Base-by-base conservation (phyloP, 2,113 vertebrate genomes). In the Rhadina sibilatrix region DNA sequence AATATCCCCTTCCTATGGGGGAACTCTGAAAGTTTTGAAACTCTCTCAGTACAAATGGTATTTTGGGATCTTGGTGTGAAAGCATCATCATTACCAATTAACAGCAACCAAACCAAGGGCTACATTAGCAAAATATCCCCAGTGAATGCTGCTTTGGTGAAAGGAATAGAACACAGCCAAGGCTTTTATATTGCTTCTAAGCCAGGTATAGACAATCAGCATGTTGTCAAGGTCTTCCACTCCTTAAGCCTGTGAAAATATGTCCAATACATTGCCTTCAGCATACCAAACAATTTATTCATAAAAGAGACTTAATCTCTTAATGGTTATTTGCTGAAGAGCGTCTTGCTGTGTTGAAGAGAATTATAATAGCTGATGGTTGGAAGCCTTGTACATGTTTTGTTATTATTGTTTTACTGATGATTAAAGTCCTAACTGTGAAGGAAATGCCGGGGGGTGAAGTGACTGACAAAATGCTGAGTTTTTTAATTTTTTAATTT, bases 351-450 rank as follows among this genome's bases (percentile, higher is more conserved):
- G 82, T 56, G 91, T 63, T 91, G 91, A 96, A 95, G 87, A 93
- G 78, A 91, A 95, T 92, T 68, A 91, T 42, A 79, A 89, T 70
- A 68, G 90, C 35, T 83, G 80, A 93, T 92, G 42, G 56, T 49
- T 96, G 87, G 74, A 80, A 79, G 93, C 80, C 79, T 80, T 68
- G 35, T 89, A 87, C 27, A 20, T 66, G 78, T 91, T 97, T 96
- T 96, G 93, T 86, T 95, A 87, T 50, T 96, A 89, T n/a, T 93
- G 75, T 97, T 97, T 96, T 97, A 89, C 60, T 66, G 84, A 90
- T 85, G 85, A 96, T 93, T 94, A 75, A 93, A 91, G 92, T 78
- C 81, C 85, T 87, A 87, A 30, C 27, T 22, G 5, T 83, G 93
- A 95, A 93, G 74, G 60, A 94, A 95, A 64, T 84, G n/a, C 21